Evolutionary conservation across 92 coral and sea anemone genomes (phyloP), one percentile per base, ranked within the genome.

Genomic region (Scolanthus callimorphus): DNA sequence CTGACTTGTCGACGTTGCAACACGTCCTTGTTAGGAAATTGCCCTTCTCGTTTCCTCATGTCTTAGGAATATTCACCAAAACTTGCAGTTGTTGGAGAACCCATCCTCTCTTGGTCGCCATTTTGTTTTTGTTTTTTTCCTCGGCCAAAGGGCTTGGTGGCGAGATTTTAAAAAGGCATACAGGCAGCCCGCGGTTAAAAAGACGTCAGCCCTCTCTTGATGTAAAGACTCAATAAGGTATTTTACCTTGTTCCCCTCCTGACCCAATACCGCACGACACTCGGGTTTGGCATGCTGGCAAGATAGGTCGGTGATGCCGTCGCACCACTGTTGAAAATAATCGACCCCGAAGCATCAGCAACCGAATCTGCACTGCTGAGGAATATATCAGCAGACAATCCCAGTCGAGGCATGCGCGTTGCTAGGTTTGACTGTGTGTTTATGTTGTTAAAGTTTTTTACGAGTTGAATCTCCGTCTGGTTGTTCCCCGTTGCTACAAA

Each of bases 161-260:
- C n/a, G n/a, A n/a, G n/a, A n/a, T n/a, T n/a, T n/a, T n/a, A n/a
- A n/a, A n/a, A n/a, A n/a, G n/a, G n/a, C n/a, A n/a, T n/a, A n/a
- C n/a, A n/a, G n/a, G n/a, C n/a, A n/a, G n/a, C n/a, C n/a, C n/a
- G n/a, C n/a, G n/a, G n/a, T n/a, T n/a, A n/a, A n/a, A n/a, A n/a
- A n/a, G n/a, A n/a, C n/a, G n/a, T n/a, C n/a, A n/a, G n/a, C n/a
- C n/a, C n/a, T n/a, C n/a, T n/a, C n/a, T n/a, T n/a, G n/a, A n/a
- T n/a, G n/a, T n/a, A n/a, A n/a, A n/a, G n/a, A n/a, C n/a, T n/a
- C n/a, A n/a, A n/a, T n/a, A n/a, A n/a, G n/a, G n/a, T n/a, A n/a
- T n/a, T n/a, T n/a, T 62, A 78, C 78, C 84, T 62, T 46, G 78
- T 70, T 31, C 84, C 84, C 21, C 62, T 73, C 44, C 84, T 62